Evolutionary conservation across 1,140 invertebrate genomes (phyloP), one percentile per base, ranked within the genome.

Genomic region (Monochamus saltuarius): DNA sequence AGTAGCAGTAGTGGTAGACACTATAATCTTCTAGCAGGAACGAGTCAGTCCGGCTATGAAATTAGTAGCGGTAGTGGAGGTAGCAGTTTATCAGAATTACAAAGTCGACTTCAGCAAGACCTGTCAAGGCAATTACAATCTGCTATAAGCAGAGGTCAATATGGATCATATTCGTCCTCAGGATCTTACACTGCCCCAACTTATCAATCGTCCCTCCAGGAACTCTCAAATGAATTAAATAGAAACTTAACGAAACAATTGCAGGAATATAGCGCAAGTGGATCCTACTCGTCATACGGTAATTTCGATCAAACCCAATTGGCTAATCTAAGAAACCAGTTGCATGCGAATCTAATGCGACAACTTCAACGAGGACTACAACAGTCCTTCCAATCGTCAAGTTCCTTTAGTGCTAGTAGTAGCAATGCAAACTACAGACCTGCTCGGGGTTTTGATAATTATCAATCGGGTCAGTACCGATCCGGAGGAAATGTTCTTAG

Each of bases 211-310:
- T 62, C 65, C 6, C 60, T 72, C 11, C 49, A 69, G 46, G 51
- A 67, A 52, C 55, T 74, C 8, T 65, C 59, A 11, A 62, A 66
- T 37, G 70, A 73, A 38, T 47, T 73, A 1, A 66, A 73, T 37
- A 56, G 70, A 37, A 73, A 73, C 49, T 45, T 73, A 7, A 72
- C 72, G 2, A 36, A 56, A 49, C 62, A 73, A 59, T 42, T 73
- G 16, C 59, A 67, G 39, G 60, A 62, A 13, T 69, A 62, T 19
- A 56, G 59, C 37, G 61, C 57, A 16, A 64, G 40, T 35, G 49
- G 45, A 6, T 64, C 63, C 29, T 64, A 64, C 16, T 62, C 51
- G 11, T 51, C 56, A 7, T 59, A 61, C 22, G 61, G 61, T 14
- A 52, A 51, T 17, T 58, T 61, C 9, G 59, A 61, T 14, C 61